Evolutionary conservation across 2,113 vertebrate genomes (phyloP).

Genomic region (Hippocampus abdominalis): DNA sequence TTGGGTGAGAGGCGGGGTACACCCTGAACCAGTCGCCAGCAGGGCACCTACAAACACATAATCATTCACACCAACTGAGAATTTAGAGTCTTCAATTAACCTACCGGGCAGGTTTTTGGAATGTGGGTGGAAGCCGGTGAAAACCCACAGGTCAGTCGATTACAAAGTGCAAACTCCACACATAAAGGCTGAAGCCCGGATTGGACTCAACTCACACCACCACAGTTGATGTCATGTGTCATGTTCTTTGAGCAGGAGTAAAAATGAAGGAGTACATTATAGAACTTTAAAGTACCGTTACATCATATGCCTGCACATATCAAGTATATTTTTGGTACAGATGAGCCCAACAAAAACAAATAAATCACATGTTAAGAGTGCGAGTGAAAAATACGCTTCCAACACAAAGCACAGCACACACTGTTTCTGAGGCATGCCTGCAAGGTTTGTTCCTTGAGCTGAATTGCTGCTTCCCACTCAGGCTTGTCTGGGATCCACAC

Average conservation of each 20-base stretch:
- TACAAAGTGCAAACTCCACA: neutral
- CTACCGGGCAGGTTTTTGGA: neutral
- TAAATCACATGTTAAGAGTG: too few species aligned
- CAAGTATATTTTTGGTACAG: too few species aligned
- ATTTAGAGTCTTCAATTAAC: neutral
- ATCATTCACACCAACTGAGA: neutral
- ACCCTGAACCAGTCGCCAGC: too few species aligned
- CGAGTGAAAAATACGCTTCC: neutral
- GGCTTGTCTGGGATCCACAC: conserved; percentile 81
- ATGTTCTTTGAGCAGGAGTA: conserved; percentile 93
- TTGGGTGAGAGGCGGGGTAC: too few species aligned
- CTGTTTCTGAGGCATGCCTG: conserved; percentile 92
- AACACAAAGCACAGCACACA: conserved; percentile 61
- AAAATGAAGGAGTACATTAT: neutral
- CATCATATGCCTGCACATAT: too few species aligned
- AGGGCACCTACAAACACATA: too few species aligned
- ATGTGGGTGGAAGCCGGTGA: neutral
- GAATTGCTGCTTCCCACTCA: conserved; percentile 97
- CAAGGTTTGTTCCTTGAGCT: conserved; percentile 97
- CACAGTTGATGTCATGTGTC: conserved; percentile 99
- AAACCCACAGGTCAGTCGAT: neutral
- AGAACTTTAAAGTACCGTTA: neutral
- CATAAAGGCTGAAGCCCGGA: neutral
- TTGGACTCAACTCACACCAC: conserved; percentile 29
- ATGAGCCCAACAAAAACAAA: neutral